phyloP scores from a whole-genome alignment of 1,140 invertebrate species.

The Lepidostoma basale region DNA sequence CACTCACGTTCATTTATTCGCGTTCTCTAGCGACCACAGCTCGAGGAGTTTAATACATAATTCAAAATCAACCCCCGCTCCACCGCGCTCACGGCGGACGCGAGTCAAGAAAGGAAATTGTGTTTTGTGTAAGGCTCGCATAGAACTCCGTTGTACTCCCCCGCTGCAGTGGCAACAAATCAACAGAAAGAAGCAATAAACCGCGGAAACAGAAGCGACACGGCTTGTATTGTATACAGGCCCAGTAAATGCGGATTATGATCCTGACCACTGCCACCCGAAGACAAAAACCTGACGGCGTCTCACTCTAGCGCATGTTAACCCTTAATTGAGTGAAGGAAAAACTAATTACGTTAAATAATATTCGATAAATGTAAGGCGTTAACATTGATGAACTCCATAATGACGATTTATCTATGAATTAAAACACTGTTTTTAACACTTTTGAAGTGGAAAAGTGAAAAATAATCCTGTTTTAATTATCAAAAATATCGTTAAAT shows the following conservation, averaged over 20 bases:
- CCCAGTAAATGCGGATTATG: slow-evolving; percentile 24
- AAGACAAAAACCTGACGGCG: no score
- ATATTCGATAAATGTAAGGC: neutral
- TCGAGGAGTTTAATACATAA: slow-evolving; percentile 15
- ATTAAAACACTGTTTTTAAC: no score
- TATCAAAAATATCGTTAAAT: no score
- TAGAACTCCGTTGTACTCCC: slow-evolving; percentile 5
- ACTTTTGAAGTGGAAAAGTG: no score
- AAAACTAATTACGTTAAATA: no score
- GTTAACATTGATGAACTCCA: no score
- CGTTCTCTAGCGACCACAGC: neutral
- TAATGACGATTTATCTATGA: no score
- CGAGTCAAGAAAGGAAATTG: slow-evolving; percentile 28
- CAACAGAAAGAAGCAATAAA: slow-evolving; percentile 40
- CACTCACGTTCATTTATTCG: neutral
- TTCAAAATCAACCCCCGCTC: slow-evolving; percentile 24
- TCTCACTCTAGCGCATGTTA: no score
- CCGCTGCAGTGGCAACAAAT: slow-evolving; percentile 38
- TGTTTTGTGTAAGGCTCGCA: neutral
- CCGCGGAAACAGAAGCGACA: slow-evolving; percentile 31
- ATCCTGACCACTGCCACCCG: no score
- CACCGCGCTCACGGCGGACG: slow-evolving; percentile 1
- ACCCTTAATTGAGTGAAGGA: no score
- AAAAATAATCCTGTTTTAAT: no score
- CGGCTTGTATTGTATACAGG: slow-evolving; percentile 11